phyloP scores from a whole-genome alignment of 2,797 vertebrate genomes.

The Strix occidentalis region DNA sequence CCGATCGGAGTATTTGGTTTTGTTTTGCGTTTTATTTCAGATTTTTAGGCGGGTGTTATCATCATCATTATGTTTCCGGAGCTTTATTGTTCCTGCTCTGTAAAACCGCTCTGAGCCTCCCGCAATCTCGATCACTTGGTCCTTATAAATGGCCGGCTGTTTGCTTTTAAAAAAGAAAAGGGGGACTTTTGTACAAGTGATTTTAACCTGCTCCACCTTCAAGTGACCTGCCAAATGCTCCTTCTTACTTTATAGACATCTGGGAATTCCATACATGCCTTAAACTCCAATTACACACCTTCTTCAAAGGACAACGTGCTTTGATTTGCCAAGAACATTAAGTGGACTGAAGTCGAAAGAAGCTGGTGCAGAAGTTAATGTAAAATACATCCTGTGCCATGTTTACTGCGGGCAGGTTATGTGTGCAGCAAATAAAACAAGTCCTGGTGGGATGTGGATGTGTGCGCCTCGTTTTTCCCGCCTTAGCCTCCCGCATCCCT shows the following conservation, averaged over 20 bases:
- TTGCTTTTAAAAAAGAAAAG: constrained; percentile 49
- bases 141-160: constrained; percentile 48
- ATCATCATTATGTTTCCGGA: constrained; percentile 1
- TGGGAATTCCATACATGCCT: constrained; percentile 98
- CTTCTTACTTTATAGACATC: constrained; percentile 94
- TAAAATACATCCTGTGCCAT: constrained; percentile 60
- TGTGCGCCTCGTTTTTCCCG: neutral
- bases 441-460: neutral
- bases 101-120: constrained; percentile 1
- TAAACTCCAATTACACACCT: constrained; percentile 96
- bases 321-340: constrained; percentile 83
- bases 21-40: constrained; percentile 45
- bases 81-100: constrained; percentile 5
- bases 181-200: constrained; percentile 68
- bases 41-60: constrained; percentile 50
- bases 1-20: neutral
- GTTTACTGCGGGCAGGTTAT: constrained; percentile 46
- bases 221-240: constrained; percentile 87
- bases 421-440: constrained; percentile 33
- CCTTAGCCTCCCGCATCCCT: neutral
- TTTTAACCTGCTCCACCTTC: constrained; percentile 87
- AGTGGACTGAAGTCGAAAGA: constrained; percentile 76
- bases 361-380: constrained; percentile 76
- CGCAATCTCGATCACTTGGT: constrained; percentile 8
- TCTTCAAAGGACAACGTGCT: constrained; percentile 89